phyloP scores from a whole-genome alignment of 2,888 invertebrate genomes.

The Cremastinae sp. region DNA sequence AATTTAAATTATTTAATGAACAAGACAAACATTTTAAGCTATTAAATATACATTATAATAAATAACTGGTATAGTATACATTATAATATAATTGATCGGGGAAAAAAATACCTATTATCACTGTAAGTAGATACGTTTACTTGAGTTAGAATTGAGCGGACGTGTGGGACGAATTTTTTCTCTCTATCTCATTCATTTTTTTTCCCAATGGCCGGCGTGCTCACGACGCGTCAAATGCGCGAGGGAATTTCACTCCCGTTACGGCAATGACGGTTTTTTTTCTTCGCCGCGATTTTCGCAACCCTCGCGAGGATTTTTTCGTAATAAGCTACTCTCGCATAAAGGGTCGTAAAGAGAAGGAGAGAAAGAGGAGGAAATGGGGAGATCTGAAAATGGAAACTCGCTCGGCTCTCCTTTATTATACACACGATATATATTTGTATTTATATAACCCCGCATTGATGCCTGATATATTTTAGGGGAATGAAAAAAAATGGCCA shows the following conservation, averaged over 20 bases:
- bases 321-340: constrained; percentile 34
- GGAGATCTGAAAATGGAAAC: too few species aligned
- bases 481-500: constrained; percentile 57
- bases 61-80: too few species aligned
- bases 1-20: too few species aligned
- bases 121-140: constrained; percentile 61
- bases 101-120: too few species aligned
- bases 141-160: constrained; percentile 55
- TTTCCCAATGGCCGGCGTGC: constrained; percentile 52
- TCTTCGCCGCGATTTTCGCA: constrained; percentile 46
- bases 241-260: constrained; percentile 57
- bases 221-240: constrained; percentile 57
- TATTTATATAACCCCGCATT: constrained; percentile 5
- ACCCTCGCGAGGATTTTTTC: constrained; percentile 42
- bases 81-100: too few species aligned
- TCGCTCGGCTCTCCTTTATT: too few species aligned
- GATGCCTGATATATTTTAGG: constrained; percentile 49
- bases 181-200: constrained; percentile 20
- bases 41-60: too few species aligned
- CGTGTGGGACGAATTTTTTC: constrained; percentile 45
- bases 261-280: constrained; percentile 52
- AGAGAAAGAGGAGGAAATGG: background rate
- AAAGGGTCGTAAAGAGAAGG: constrained; percentile 4
- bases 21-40: too few species aligned
- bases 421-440: constrained; percentile 1